A percentile compares a stretch with the other conserved stretches of the same genome.
Conservation (phyloP, 2,113 vertebrate genomes). For the Albula glossodonta region DNA sequence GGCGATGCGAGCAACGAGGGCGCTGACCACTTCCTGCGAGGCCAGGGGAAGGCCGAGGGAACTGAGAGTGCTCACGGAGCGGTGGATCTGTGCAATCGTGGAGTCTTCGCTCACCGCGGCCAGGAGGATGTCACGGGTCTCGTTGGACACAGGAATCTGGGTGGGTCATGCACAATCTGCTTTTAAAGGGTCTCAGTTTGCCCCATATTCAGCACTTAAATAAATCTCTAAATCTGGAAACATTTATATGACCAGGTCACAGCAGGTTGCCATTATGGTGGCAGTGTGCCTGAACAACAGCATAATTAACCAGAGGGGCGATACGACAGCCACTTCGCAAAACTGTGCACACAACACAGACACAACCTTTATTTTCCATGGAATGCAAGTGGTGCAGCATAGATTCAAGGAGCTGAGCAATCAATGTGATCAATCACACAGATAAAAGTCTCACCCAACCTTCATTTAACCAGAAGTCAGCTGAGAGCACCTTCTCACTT, state of each 20-base stretch:
- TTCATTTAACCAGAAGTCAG: no score
- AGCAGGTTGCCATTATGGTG: not conserved
- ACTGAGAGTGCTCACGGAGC: conserved; percentile 84
- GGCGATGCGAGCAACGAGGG: conserved; percentile 84
- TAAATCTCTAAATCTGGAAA: no score
- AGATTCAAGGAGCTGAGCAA: not conserved
- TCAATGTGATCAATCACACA: not conserved
- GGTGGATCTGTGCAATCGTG: conserved; percentile 85
- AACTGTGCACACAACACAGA: not conserved
- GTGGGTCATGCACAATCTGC: not conserved
- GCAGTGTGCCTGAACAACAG: not conserved
- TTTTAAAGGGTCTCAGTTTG: not conserved
- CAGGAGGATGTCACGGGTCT: conserved; percentile 90
- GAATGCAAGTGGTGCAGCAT: not conserved
- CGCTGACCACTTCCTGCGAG: conserved; percentile 87
- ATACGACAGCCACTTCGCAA: not conserved
- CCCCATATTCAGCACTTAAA: no score
- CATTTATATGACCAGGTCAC: not conserved
- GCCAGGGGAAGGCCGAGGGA: conserved; percentile 87
- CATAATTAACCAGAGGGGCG: not conserved
- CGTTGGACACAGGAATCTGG: conserved; percentile 89
- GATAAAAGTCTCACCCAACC: no score
- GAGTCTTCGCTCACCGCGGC: conserved; percentile 93
- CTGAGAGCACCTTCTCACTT: no score
- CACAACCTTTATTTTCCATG: not conserved